These are phyloP conservation scores for Anarsia innoxiella DNA, from an alignment of 2,888 invertebrate species.

Conservation along the genomic window DNA sequence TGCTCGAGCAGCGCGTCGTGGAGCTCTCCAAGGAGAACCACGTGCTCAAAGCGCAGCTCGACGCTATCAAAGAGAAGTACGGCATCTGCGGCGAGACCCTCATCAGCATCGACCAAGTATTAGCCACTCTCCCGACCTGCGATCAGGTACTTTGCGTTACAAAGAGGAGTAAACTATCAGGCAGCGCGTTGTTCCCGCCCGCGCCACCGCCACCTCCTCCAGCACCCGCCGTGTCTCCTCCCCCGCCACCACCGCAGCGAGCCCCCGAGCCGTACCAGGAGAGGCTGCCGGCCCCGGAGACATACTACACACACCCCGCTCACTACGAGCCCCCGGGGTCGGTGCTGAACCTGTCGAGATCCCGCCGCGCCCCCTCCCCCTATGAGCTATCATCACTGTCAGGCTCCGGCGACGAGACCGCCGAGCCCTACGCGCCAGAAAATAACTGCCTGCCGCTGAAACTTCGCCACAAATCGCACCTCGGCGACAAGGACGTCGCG, in stretches of 20 bases:
- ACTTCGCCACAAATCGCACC: conserved; percentile 91
- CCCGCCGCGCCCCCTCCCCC: conserved; percentile 81
- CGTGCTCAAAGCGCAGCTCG: conserved; percentile 92
- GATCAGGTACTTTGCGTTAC: conserved; percentile 90
- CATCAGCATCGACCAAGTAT: conserved; percentile 91
- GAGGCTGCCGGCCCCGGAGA: conserved; percentile 60
- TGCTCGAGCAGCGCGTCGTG: conserved; percentile 93
- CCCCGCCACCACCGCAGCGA: conserved; percentile 71
- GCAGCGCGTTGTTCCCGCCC: conserved; percentile 73
- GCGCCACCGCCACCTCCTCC: conserved; percentile 71
- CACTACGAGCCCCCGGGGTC: conserved; percentile 78
- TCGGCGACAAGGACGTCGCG: conserved; percentile 92
- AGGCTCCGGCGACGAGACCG: conserved; percentile 71
- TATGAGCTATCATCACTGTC: conserved; percentile 87
- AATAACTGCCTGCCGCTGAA: conserved; percentile 92
- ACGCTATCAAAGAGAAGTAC: conserved; percentile 94
- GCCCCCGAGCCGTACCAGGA: conserved; percentile 70
- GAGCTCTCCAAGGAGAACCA: conserved; percentile 97
- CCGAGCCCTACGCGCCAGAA: conserved; percentile 73
- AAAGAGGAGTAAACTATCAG: conserved; percentile 78
- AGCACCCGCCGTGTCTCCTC: conserved; percentile 63
- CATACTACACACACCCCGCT: conserved; percentile 69
- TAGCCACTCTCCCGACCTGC: conserved; percentile 88
- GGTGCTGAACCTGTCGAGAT: conserved; percentile 82
- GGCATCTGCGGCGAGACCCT: conserved; percentile 91